Percentiles rank a stretch among this genome's conserved stretches.
These are phyloP conservation scores for Macropodus opercularis DNA, from an alignment of 2,797 vertebrate genomes.

Conservation along the genomic window DNA sequence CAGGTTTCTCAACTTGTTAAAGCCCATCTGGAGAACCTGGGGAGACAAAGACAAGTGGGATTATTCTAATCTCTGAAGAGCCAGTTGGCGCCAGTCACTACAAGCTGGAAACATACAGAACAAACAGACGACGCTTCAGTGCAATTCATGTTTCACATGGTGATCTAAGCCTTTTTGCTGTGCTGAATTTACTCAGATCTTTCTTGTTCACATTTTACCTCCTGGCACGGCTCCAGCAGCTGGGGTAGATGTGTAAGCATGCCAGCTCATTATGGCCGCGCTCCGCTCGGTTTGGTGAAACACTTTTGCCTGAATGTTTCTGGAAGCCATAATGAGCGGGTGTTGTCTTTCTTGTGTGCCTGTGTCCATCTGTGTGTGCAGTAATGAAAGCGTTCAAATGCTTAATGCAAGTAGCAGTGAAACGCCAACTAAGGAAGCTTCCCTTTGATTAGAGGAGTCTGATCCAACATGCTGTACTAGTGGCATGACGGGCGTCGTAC, in stretches of 20 bases:
- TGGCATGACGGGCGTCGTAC: too few relatives aligned
- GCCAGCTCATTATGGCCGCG: slow-evolving; percentile 59
- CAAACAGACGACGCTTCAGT: slow-evolving; percentile 59
- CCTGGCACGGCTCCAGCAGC: slow-evolving; percentile 58
- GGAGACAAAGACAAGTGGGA: slow-evolving; percentile 77
- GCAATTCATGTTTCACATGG: slow-evolving; percentile 62
- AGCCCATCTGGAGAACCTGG: slow-evolving; percentile 97
- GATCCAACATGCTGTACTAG: background rate
- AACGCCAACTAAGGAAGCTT: background rate
- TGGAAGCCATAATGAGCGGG: slow-evolving; percentile 43
- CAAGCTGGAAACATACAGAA: slow-evolving; percentile 53
- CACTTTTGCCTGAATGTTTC: slow-evolving; percentile 67
- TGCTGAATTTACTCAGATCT: slow-evolving; percentile 53
- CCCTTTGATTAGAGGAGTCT: background rate
- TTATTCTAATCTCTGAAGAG: slow-evolving; percentile 72
- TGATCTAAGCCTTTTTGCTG: slow-evolving; percentile 62
- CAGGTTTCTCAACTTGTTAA: slow-evolving; percentile 96
- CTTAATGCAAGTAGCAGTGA: background rate
- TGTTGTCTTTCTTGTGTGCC: slow-evolving; percentile 29
- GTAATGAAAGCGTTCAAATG: background rate
- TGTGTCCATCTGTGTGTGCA: slow-evolving; percentile 30
- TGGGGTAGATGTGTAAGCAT: slow-evolving; percentile 26
- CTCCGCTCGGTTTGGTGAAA: slow-evolving; percentile 77
- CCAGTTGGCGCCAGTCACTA: slow-evolving; percentile 45
- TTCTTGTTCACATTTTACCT: slow-evolving; percentile 58